phyloP scores from a whole-genome alignment of 2,113 vertebrate species.

The Phrynosoma blainvillii region DNA sequence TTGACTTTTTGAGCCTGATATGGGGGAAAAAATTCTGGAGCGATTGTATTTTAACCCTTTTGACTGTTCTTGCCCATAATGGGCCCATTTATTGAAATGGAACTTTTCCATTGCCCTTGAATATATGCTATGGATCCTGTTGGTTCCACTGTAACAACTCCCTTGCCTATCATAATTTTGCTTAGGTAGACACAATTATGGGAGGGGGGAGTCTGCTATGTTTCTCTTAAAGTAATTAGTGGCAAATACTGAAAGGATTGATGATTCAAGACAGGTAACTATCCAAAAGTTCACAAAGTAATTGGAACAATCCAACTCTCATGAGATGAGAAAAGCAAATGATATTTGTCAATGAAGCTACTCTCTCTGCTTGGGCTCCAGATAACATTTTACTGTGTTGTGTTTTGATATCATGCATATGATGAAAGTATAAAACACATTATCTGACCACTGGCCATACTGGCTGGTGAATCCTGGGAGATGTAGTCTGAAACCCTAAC shows the following conservation, averaged over 20 bases:
- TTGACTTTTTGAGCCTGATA: conserved; percentile 75
- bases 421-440: not conserved
- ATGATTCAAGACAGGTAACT: conserved; percentile 42
- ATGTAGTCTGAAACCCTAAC: too few species aligned
- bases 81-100: conserved; percentile 56
- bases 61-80: conserved; percentile 58
- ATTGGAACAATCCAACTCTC: conserved; percentile 34
- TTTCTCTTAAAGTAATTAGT: conserved; percentile 51
- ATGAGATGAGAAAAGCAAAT: conserved; percentile 35
- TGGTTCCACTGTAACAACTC: conserved; percentile 42
- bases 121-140: conserved; percentile 19
- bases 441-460: not conserved
- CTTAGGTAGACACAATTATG: conserved; percentile 65
- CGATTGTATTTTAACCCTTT: conserved; percentile 76
- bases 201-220: conserved; percentile 40
- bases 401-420: conserved; percentile 11
- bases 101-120: conserved; percentile 58
- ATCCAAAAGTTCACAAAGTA: conserved; percentile 57
- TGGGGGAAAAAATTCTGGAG: conserved; percentile 70
- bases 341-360: conserved; percentile 32
- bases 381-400: not conserved
- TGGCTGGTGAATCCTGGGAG: not conserved
- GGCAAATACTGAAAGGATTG: conserved; percentile 54
- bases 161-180: conserved; percentile 47
- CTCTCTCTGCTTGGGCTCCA: conserved; percentile 24